Conservation (phyloP, 37 sponge, comb jelly and placozoan species). For the Eunapius fragilis region DNA sequence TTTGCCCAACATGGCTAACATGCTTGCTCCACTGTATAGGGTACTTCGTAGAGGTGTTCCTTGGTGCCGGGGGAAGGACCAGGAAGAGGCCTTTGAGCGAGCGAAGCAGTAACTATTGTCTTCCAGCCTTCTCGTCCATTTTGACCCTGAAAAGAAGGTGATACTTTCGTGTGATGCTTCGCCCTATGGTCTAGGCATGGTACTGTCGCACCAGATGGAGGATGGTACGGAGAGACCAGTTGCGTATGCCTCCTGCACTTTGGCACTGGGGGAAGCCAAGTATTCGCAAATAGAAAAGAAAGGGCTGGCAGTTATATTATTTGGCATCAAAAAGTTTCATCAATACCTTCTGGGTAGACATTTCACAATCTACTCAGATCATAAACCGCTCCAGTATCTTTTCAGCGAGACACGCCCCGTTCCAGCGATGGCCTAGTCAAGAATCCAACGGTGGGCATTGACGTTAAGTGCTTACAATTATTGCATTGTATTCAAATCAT, state of each 20-base stretch:
- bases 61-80: slow-evolving; percentile 29
- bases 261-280: neutral
- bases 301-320: slow-evolving; percentile 10
- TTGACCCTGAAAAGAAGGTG: slow-evolving; percentile 4
- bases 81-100: slow-evolving; percentile 40
- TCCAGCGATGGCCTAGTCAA: slow-evolving; percentile 19
- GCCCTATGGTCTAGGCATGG: neutral
- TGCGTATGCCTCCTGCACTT: neutral
- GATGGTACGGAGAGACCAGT: slow-evolving; percentile 7
- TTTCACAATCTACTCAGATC: slow-evolving; percentile 8
- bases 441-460: slow-evolving; percentile 13
- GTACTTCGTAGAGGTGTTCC: slow-evolving; percentile 9
- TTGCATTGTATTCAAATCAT: neutral
- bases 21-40: slow-evolving; percentile 37
- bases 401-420: slow-evolving; percentile 1
- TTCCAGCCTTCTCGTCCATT: slow-evolving; percentile 24
- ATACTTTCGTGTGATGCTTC: slow-evolving; percentile 3
- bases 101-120: slow-evolving; percentile 42
- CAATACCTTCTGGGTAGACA: slow-evolving; percentile 14
- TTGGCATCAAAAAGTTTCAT: slow-evolving; percentile 8
- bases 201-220: slow-evolving; percentile 2
- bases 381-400: slow-evolving; percentile 2
- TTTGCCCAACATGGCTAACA: slow-evolving; percentile 16
- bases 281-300: slow-evolving; percentile 4
- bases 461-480: slow-evolving; percentile 1